Evolutionary conservation across 1,140 invertebrate species (phyloP).

Genomic region (Drosophila ironensis): DNA sequence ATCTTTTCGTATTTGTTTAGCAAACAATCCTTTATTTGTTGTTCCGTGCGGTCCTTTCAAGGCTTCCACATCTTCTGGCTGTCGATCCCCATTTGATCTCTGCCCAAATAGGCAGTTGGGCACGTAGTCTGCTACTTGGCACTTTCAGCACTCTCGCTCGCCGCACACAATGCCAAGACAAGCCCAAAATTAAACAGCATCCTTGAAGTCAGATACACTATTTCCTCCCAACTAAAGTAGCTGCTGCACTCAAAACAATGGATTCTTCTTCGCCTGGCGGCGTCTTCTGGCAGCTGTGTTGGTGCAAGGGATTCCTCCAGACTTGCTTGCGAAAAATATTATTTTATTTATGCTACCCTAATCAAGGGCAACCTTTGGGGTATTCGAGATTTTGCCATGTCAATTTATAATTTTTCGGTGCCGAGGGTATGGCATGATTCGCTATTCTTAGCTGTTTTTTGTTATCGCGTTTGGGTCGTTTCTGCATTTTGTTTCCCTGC

Average conservation of each 20-base stretch:
- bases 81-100: conserved; percentile 36
- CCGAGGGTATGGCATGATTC: conserved; percentile 7
- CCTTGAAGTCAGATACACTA: conserved; percentile 33
- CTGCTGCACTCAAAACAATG: conserved; percentile 71
- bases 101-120: conserved; percentile 54
- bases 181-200: conserved; percentile 65
- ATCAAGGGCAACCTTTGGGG: too few species aligned
- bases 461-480: conserved; percentile 28
- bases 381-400: too few species aligned
- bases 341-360: not conserved
- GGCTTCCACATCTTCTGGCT: conserved; percentile 23
- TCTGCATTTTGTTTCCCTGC: conserved; percentile 29
- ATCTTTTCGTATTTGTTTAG: conserved; percentile 7
- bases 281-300: conserved; percentile 56
- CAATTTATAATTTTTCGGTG: not conserved
- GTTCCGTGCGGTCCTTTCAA: conserved; percentile 8
- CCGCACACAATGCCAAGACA: conserved; percentile 43
- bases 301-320: conserved; percentile 55
- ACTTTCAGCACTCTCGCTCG: conserved; percentile 9
- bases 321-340: conserved; percentile 43
- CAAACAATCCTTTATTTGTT: conserved; percentile 19
- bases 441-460: conserved; percentile 4
- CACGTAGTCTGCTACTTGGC: conserved; percentile 52
- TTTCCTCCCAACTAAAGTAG: conserved; percentile 59
- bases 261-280: conserved; percentile 13